Conservation (phyloP, 2,113 vertebrate genomes). For the Micronycteris hirsuta region DNA sequence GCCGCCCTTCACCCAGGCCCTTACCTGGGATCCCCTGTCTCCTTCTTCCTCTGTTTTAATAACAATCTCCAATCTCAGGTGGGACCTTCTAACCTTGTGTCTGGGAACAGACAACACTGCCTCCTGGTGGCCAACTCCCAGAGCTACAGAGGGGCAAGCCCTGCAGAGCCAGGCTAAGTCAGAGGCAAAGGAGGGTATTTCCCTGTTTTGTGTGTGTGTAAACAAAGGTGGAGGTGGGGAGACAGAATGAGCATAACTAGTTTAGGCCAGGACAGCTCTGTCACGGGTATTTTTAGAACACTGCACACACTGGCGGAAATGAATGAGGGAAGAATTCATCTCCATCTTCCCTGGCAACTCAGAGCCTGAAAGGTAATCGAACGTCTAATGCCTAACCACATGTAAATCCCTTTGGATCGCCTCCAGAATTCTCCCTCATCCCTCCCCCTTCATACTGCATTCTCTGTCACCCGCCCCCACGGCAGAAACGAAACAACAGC, state of each 20-base stretch:
- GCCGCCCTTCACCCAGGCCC: rapidly evolving
- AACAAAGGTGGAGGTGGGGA: background rate
- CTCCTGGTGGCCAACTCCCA: background rate
- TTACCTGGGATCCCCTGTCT: rapidly evolving
- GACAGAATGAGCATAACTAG: rapidly evolving
- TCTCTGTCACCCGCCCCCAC: background rate
- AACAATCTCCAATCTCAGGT: background rate
- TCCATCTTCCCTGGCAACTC: background rate
- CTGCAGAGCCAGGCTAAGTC: rapidly evolving
- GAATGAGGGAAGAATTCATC: background rate
- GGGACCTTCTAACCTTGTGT: too few relatives aligned
- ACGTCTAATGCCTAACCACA: too few relatives aligned
- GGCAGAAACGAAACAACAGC: background rate
- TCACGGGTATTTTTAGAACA: background rate
- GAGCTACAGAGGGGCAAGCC: background rate
- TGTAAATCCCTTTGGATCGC: background rate
- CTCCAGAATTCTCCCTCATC: background rate
- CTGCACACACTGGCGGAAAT: background rate
- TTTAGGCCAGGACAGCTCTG: background rate
- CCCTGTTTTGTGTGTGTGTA: too few relatives aligned
- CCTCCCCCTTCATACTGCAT: rapidly evolving
- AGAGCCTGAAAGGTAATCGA: background rate
- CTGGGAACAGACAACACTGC: background rate
- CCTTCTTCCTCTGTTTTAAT: background rate
- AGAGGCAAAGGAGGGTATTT: background rate